These are phyloP conservation scores for Beaufortia kweichowensis DNA, from an alignment of 2,113 vertebrate genomes.

Conservation along the genomic window DNA sequence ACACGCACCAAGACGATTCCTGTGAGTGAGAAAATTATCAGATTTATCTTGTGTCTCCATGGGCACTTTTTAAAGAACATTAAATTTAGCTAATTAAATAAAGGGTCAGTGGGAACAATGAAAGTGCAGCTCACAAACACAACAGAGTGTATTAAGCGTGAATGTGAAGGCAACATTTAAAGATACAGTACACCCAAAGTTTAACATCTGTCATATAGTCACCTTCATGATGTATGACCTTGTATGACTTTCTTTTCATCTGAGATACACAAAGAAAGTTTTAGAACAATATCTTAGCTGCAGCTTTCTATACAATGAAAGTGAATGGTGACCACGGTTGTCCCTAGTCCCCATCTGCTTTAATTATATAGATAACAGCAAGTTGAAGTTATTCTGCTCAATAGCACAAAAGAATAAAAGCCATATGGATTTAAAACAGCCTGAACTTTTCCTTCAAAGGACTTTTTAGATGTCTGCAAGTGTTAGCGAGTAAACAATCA, in stretches of 20 bases:
- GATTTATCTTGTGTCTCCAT: constrained; percentile 40
- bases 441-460: background rate
- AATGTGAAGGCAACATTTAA: background rate
- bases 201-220: too few species aligned
- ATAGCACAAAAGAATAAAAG: background rate
- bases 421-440: background rate
- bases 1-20: background rate
- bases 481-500: constrained; percentile 48
- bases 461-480: constrained; percentile 34
- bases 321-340: too few species aligned
- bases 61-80: constrained; percentile 38
- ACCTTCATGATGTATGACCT: too few species aligned
- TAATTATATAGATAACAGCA: background rate
- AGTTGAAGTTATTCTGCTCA: too few species aligned
- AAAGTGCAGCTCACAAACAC: background rate
- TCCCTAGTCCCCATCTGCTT: background rate
- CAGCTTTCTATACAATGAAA: background rate
- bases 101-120: constrained; percentile 43
- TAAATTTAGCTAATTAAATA: constrained; percentile 56
- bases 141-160: background rate
- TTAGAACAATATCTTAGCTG: too few species aligned
- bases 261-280: background rate
- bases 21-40: constrained; percentile 52
- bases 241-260: too few species aligned
- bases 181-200: background rate